phyloP scores from a whole-genome alignment of 2,888 invertebrate species.

The Julus scandinavius region DNA sequence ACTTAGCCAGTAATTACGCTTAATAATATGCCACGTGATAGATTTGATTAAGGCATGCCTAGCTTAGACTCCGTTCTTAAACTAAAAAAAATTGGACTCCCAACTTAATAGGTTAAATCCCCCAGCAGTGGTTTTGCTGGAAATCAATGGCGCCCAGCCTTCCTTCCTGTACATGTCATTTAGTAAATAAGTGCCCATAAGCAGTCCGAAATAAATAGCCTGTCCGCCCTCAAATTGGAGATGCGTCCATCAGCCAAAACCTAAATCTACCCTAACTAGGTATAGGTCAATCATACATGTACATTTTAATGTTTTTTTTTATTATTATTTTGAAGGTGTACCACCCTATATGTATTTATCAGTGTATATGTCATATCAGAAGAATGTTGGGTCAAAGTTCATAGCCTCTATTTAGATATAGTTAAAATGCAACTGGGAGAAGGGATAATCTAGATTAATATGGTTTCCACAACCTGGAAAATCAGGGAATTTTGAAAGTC shows the following conservation, averaged over 20 bases:
- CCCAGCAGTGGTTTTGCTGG: slow-evolving; percentile 8
- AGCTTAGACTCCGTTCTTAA: slow-evolving; percentile 14
- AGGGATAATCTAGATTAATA: too few relatives aligned
- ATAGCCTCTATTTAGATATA: too few relatives aligned
- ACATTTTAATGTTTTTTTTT: neutral
- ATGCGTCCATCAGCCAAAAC: slow-evolving; percentile 50
- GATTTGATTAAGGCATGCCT: slow-evolving; percentile 55
- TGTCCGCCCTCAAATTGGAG: slow-evolving; percentile 51
- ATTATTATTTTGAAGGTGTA: neutral
- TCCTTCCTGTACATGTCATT: slow-evolving; percentile 52
- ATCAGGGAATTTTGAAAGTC: too few relatives aligned
- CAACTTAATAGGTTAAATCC: slow-evolving; percentile 46
- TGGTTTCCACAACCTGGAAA: too few relatives aligned
- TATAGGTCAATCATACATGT: neutral
- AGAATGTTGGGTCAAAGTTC: neutral
- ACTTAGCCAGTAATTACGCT: slow-evolving; percentile 55
- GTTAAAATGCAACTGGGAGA: too few relatives aligned
- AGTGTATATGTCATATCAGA: neutral
- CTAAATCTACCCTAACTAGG: slow-evolving; percentile 7
- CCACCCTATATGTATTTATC: neutral
- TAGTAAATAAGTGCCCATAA: slow-evolving; percentile 53
- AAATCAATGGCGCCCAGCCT: slow-evolving; percentile 43
- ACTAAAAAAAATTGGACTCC: neutral
- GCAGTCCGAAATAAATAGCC: slow-evolving; percentile 51
- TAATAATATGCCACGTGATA: slow-evolving; percentile 56